Conservation (phyloP, 2,888 invertebrate genomes). For the Dioctria linearis region DNA sequence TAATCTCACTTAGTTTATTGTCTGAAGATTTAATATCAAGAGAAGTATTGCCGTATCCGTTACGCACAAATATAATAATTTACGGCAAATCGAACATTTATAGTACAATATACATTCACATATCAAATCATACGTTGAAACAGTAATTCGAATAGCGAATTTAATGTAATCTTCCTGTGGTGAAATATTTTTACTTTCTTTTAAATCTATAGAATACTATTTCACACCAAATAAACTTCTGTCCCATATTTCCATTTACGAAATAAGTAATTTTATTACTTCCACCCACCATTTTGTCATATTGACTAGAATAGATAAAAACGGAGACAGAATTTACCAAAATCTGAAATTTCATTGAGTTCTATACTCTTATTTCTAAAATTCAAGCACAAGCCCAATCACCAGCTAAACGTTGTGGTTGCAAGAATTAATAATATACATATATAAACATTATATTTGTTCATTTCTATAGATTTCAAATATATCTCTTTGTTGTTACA, state of each 20-base stretch:
- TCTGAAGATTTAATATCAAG: no score
- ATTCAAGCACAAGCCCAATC: no score
- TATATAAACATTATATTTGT: background rate
- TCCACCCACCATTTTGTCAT: slow-evolving; percentile 26
- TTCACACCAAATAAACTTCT: background rate
- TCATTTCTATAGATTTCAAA: slow-evolving; percentile 9
- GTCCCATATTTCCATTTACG: slow-evolving; percentile 19
- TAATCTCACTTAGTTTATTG: no score
- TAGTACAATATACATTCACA: no score
- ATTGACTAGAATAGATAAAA: slow-evolving; percentile 45
- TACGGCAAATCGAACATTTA: no score
- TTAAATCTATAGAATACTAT: background rate
- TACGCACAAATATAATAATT: no score
- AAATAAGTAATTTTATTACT: slow-evolving; percentile 48
- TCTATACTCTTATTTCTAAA: no score
- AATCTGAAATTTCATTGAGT: background rate
- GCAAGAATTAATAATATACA: background rate
- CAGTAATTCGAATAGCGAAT: no score
- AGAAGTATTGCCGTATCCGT: no score
- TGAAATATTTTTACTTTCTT: background rate
- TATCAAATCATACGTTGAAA: no score
- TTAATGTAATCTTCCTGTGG: background rate
- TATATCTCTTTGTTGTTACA: slow-evolving; percentile 39
- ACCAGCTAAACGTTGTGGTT: background rate
- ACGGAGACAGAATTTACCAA: slow-evolving; percentile 42